These are phyloP conservation scores for Ellobius talpinus DNA, from an alignment of 2,113 vertebrate species.

Conservation along the genomic window DNA sequence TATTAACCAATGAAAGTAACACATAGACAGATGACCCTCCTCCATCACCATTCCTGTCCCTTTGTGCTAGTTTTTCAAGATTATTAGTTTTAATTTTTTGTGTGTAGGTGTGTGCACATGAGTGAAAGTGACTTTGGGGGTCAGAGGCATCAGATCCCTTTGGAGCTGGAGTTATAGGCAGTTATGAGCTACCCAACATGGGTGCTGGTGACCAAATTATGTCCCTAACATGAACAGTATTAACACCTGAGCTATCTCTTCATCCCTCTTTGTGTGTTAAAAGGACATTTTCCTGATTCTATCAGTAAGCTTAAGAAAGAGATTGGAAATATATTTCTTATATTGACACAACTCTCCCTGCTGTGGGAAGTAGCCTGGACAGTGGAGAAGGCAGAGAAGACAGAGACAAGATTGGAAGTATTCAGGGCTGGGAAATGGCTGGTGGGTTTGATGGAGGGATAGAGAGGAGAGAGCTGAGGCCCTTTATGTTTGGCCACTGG, in stretches of 20 bases:
- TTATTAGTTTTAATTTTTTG: background rate
- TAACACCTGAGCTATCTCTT: background rate
- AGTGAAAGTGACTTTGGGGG: background rate
- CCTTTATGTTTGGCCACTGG: fast-evolving
- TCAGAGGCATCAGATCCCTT: background rate
- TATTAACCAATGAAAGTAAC: no score
- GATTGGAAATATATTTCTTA: fast-evolving
- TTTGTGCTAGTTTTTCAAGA: background rate
- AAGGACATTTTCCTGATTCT: background rate
- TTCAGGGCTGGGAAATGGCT: background rate
- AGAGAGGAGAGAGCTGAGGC: fast-evolving
- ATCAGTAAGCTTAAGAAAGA: background rate
- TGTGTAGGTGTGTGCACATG: background rate
- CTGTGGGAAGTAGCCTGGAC: background rate
- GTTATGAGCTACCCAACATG: background rate
- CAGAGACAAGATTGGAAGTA: background rate
- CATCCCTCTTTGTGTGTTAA: background rate
- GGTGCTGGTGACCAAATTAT: background rate
- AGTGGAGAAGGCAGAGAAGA: background rate
- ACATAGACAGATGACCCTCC: no score
- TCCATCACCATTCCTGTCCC: background rate
- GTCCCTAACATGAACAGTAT: background rate
- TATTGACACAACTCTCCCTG: background rate
- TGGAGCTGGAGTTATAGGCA: background rate
- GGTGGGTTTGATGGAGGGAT: background rate